Conservation (phyloP, 2,797 vertebrate genomes). For the Melanotaenia boesemani region DNA sequence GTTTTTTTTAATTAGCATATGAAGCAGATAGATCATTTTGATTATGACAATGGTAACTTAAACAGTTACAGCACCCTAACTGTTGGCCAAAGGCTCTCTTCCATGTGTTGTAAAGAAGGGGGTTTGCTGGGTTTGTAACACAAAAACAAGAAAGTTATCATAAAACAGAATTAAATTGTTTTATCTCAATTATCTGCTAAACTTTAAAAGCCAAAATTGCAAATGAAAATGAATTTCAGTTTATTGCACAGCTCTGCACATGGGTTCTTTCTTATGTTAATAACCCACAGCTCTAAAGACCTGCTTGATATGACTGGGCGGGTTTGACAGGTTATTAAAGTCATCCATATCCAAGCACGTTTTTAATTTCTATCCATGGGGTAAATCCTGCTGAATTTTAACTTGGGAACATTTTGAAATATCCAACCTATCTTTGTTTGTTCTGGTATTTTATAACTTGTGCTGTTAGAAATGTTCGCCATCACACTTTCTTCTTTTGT, state of each 20-base stretch:
- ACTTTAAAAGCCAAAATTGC: neutral
- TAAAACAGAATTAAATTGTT: neutral
- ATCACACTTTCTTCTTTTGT: neutral
- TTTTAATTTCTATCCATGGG: conserved; percentile 23
- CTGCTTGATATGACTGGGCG: neutral
- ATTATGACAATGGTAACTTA: too few species aligned
- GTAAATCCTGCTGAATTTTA: conserved; percentile 18
- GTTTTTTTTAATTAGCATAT: too few species aligned
- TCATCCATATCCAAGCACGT: conserved; percentile 26
- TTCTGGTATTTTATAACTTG: neutral
- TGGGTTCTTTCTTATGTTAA: conserved; percentile 26
- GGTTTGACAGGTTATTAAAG: conserved; percentile 41
- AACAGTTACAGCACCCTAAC: too few species aligned
- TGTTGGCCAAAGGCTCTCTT: too few species aligned
- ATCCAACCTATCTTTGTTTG: conserved; percentile 12
- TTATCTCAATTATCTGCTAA: neutral
- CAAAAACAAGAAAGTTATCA: neutral
- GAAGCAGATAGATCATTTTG: too few species aligned
- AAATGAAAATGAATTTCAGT: neutral
- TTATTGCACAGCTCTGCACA: neutral
- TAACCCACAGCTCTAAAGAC: conserved; percentile 27
- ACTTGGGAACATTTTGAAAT: conserved; percentile 19
- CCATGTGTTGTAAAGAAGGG: neutral
- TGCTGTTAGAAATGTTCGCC: conserved; percentile 5
- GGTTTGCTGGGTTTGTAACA: neutral